Evolutionary conservation across 2,888 invertebrate species (phyloP), one percentile per base, ranked within the genome.

Genomic region (Leucoptera coffeella): DNA sequence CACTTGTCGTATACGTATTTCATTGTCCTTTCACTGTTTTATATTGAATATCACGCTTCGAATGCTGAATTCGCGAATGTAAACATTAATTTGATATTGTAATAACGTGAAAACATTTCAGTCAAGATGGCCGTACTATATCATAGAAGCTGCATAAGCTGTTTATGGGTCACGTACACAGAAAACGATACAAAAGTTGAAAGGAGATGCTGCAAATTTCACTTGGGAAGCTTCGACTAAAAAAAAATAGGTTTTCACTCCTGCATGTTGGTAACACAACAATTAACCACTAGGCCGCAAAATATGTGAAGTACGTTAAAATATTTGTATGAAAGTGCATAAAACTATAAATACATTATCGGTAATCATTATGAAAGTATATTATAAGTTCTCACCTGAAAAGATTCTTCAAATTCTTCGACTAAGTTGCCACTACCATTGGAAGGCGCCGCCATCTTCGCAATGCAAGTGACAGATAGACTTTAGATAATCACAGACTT

Each of bases 401-500:
- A 90, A 3, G 89, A 86, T 69, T 90, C 89, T 59, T 90, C 90
- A 44, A 91, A 89, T 56, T 90, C 90, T 47, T 90, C 90, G 27
- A 90, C 87, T 28, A 90, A 64, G 69, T 89, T 90, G 22, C 87
- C 86, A 55, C 82, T 83, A 32, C 86, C 87, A 48, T 85, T 88
- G 31, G 85, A 83, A 32, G 86, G 83, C 32, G 84, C 79, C 47
- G 85, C 81, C 85, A 85, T 85, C 30, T n/a, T n/a, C n/a, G n/a
- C n/a, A n/a, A n/a, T n/a, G n/a, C n/a, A n/a, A n/a, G n/a, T n/a
- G n/a, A n/a, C n/a, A n/a, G n/a, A n/a, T n/a, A n/a, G n/a, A n/a
- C n/a, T n/a, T n/a, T n/a, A n/a, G n/a, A n/a, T n/a, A n/a, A n/a
- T n/a, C n/a, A n/a, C n/a, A n/a, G n/a, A n/a, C n/a, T n/a, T n/a